Base-by-base conservation (phyloP, 92 coral and sea anemone species). In the Porites evermanni region DNA sequence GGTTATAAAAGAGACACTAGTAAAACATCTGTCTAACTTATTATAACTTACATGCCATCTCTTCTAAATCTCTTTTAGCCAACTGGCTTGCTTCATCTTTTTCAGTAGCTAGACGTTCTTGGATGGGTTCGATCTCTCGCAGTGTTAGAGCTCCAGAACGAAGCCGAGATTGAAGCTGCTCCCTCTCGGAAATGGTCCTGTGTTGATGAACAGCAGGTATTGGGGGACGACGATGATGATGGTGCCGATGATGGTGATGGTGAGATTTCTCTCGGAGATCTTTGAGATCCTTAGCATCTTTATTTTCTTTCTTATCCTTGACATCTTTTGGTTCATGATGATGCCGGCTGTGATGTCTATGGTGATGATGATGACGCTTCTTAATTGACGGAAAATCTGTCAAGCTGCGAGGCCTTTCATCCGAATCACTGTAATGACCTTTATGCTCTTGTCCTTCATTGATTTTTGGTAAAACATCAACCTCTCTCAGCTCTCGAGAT, bases 111-210 rank as follows among this genome's bases (percentile, higher is more conserved):
- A 60, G 60, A 19, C 80, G 73, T 21, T 79, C 94, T 53, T 88
- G 78, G 18, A 76, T 78, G 14, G 92, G 91, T 56, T 93, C 94
- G 18, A 91, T 90, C 71, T 95, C 98, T n/a, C 79, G 84, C 29
- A 95, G 88, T 0, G 98, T 95, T 61, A 91, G 70, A 3, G 88
- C 84, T 9, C 98, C 98, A 53, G 98, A 94, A 7, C 98, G 94
- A 9, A 93, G 86, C 71, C 96, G 86, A 7, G 88, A 81, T 26
- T 88, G 91, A 50, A 92, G 79, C n/a, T 91, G 93, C 44, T 92
- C 95, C 67, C 95, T 78, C 67, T 92, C 95, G 3, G 93, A 80
- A 47, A 92, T 89, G 9, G 95, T 92, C 24, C 95, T 87, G 50
- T 92, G 95, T 24, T 89, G 90, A 44, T 83, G 82, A 66, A 70